Base-by-base conservation (phyloP, 2,888 invertebrate species). In the Litoditis marina region DNA sequence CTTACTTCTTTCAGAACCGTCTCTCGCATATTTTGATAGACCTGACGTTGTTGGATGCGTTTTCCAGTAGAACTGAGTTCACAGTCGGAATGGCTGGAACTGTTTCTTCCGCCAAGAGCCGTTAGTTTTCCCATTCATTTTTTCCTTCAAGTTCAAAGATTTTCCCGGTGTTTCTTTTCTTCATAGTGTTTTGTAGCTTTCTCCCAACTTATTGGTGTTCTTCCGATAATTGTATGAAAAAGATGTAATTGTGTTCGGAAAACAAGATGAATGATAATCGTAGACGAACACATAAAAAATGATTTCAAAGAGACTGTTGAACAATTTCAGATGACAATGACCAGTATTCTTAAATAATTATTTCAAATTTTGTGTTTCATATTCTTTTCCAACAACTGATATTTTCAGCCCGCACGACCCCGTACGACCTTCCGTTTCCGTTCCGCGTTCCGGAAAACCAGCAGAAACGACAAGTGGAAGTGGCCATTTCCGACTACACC, bases 51-150 rank as follows among this genome's bases (percentile, higher is more conserved):
- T 49, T 76, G 25, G 76, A 76, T 44, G 73, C 76, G 22, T 69
- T 69, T 1, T 65, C 73, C 2, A 72, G 72, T 1, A 53, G 60
- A 6, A 64, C 65, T 6, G 76, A 76, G 49, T 76, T 73, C 49
- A 70, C 73, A 13, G 44, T 76, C 28, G 76, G 76, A 51, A 71
- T 76, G 49, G 65, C 67, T 36, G 76, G 76, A 46, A 69, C 69
- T 34, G 76, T 72, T 8, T 69, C 55, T 55, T 69, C 69, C 16
- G 65, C 65, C 13, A 61, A 69, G 66, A 66, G 68, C 16, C 68
- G 75, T 76, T 22, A 61, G 68, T 32, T 4, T 25, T 25, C 46
- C 28, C n/a, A 44, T 34, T 34, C 11, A 22, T 13, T 3, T 28
- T 25, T n/a, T 0, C 28, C 8, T 5, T 32, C 30, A 2, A 46